Evolutionary conservation across 2,888 invertebrate species (phyloP).

Genomic region (Deroplatys truncata): DNA sequence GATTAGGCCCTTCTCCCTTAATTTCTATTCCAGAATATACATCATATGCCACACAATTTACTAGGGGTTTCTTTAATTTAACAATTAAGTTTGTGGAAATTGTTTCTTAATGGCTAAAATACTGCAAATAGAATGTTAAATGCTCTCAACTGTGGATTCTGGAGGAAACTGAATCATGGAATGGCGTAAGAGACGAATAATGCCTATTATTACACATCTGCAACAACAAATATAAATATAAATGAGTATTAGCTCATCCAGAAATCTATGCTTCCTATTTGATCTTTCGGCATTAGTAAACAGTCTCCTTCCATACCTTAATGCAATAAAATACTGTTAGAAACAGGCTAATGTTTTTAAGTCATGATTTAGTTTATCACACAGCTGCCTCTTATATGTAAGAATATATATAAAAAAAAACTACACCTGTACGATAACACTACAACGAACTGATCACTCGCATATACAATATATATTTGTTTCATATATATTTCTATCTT

Average conservation of each 20-base stretch:
- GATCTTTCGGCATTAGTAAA: not conserved
- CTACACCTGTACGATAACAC: constrained; percentile 2
- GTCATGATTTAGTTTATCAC: not conserved
- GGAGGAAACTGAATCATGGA: not conserved
- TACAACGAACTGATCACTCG: constrained; percentile 2
- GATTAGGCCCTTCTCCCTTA: not conserved
- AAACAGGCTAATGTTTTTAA: not conserved
- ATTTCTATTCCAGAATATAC: not conserved
- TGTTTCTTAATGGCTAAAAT: not conserved
- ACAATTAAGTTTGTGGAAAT: not conserved
- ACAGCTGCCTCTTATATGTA: constrained; percentile 6
- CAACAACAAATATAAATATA: not conserved
- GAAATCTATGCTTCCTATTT: not conserved
- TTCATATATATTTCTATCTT: not conserved
- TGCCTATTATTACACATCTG: not conserved
- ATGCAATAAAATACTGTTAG: constrained; percentile 3
- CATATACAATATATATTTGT: not conserved
- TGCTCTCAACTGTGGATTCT: not conserved
- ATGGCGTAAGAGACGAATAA: not conserved
- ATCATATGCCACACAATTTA: not conserved
- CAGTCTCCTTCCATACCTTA: not conserved
- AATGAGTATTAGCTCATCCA: not conserved
- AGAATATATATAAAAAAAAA: not conserved
- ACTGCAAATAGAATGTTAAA: not conserved
- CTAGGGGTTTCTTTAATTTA: not conserved